phyloP scores from a whole-genome alignment of 1,140 invertebrate species.

The Drosophila nigrodunni region DNA sequence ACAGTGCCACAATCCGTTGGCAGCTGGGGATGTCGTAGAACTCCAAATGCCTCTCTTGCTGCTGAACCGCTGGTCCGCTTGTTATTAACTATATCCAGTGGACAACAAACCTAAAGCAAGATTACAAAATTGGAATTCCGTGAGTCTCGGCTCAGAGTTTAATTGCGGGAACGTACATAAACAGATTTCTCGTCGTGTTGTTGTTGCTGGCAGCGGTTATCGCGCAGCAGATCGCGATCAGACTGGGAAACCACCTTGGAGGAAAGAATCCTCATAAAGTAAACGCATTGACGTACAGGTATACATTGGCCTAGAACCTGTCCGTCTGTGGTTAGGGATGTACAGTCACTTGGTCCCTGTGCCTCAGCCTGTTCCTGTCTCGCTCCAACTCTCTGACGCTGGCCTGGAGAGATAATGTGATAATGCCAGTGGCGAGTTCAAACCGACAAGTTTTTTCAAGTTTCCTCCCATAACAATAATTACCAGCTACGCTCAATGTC shows the following conservation, averaged over 20 bases:
- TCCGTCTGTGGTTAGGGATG: conserved; percentile 31
- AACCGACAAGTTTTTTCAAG: conserved; percentile 50
- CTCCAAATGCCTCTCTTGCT: conserved; percentile 40
- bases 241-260: conserved; percentile 19
- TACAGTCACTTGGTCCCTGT: conserved; percentile 33
- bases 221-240: conserved; percentile 53
- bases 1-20: conserved; percentile 72
- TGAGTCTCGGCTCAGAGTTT: background rate
- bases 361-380: too few relatives aligned
- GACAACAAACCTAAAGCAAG: conserved; percentile 59
- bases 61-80: background rate
- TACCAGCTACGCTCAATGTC: conserved; percentile 61
- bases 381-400: background rate
- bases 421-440: conserved; percentile 29
- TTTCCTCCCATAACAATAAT: conserved; percentile 26
- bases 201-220: conserved; percentile 54
- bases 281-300: conserved; percentile 50
- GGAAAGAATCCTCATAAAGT: conserved; percentile 56
- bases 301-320: conserved; percentile 49
- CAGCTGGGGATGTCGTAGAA: conserved; percentile 48
- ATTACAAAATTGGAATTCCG: background rate
- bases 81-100: background rate
- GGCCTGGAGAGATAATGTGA: conserved; percentile 40
- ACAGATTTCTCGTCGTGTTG: conserved; percentile 10
- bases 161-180: conserved; percentile 34